Percentiles rank a stretch among this genome's conserved stretches.
These are phyloP conservation scores for Drosophila hydei DNA, from an alignment of 1,140 invertebrate species.

Conservation along the genomic window DNA sequence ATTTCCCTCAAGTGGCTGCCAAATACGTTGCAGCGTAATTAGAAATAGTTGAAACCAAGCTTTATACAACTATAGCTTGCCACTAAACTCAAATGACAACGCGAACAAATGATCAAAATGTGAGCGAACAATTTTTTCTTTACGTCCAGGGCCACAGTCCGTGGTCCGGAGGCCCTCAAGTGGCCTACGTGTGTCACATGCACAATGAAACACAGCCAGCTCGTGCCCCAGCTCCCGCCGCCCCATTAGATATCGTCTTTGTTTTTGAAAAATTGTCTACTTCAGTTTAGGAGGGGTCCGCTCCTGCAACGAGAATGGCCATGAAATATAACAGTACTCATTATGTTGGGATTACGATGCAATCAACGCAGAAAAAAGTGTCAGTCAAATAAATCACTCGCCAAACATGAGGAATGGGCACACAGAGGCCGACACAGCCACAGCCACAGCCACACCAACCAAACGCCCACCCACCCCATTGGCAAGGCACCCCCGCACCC, in stretches of 20 bases:
- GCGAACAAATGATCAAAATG: constrained; percentile 75
- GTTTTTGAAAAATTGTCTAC: constrained; percentile 82
- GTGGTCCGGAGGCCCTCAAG: constrained; percentile 48
- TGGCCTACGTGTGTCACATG: constrained; percentile 80
- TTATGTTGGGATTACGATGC: constrained; percentile 83
- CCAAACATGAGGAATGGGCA: constrained; percentile 68
- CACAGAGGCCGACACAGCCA: neutral
- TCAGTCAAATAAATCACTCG: constrained; percentile 83
- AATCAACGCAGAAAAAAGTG: constrained; percentile 83
- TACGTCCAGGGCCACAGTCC: constrained; percentile 10
- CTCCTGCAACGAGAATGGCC: constrained; percentile 69
- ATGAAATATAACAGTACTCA: constrained; percentile 84
- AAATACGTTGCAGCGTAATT: constrained; percentile 30
- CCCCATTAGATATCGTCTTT: constrained; percentile 56
- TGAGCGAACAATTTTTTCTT: constrained; percentile 43
- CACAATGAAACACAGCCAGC: constrained; percentile 49
- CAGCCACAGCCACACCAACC: neutral
- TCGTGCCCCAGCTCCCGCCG: neutral
- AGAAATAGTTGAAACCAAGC: constrained; percentile 15
- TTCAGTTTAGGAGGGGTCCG: constrained; percentile 65
- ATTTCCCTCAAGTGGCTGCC: neutral
- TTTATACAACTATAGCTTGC: neutral
- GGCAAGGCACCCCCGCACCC: neutral
- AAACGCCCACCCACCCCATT: neutral
- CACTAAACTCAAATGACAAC: constrained; percentile 53